Conservation (phyloP, 23 tunicate species). For the Botrylloides violaceus region DNA sequence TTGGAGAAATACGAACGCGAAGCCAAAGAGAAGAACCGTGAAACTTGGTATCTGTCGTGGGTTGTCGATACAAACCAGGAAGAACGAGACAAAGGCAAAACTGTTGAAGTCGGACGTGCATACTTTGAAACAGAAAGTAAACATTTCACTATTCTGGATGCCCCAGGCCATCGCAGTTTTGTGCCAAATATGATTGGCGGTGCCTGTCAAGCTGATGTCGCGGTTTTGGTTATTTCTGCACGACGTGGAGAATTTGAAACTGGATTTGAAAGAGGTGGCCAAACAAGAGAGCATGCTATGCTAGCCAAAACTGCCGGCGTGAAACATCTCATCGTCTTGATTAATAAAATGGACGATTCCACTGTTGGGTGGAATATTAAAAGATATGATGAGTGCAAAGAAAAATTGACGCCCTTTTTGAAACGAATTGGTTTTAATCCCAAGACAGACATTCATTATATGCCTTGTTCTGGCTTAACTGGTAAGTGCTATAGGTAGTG, state of each 20-base stretch:
- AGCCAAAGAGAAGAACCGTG: slow-evolving; percentile 97
- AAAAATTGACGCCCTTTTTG: slow-evolving; percentile 88
- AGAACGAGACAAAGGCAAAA: slow-evolving; percentile 98
- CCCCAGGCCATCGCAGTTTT: slow-evolving; percentile 96
- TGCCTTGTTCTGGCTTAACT: slow-evolving; percentile 94
- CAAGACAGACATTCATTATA: slow-evolving; percentile 79
- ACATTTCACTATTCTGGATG: slow-evolving; percentile 97
- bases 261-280: slow-evolving; percentile 98
- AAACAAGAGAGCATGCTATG: slow-evolving; percentile 98
- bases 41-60: slow-evolving; percentile 98
- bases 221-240: slow-evolving; percentile 92
- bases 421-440: slow-evolving; percentile 96
- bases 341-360: slow-evolving; percentile 99
- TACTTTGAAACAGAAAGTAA: slow-evolving; percentile 96
- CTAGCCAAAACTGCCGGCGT: slow-evolving; percentile 95
- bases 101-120: slow-evolving; percentile 96
- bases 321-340: slow-evolving; percentile 71
- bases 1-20: slow-evolving; percentile 96
- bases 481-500: too few relatives aligned
- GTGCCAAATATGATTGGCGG: slow-evolving; percentile 99
- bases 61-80: slow-evolving; percentile 96
- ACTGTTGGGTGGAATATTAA: slow-evolving; percentile 81
- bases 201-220: slow-evolving; percentile 98
- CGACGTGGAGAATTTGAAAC: slow-evolving; percentile 98
- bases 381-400: slow-evolving; percentile 87